Percentiles rank a stretch among this genome's conserved stretches.
Evolutionary conservation across 2,797 vertebrate genomes (phyloP).

Genomic region (Silurus lanzhouensis): DNA sequence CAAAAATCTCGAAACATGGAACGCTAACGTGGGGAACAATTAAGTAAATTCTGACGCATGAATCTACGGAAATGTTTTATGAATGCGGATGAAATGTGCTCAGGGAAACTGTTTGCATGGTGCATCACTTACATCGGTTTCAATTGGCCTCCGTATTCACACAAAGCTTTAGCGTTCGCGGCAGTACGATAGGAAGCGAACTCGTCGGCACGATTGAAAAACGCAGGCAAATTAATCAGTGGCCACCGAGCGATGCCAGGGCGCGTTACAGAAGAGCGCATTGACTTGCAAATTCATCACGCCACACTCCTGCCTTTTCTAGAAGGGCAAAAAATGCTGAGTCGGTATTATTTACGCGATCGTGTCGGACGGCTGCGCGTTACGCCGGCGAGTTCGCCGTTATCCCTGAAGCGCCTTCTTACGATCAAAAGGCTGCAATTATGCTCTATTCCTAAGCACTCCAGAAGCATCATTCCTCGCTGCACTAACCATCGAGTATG

Average conservation of each 20-base stretch:
- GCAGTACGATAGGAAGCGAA: constrained; percentile 71
- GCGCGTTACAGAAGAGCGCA: constrained; percentile 18
- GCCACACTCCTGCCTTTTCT: constrained; percentile 6
- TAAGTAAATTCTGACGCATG: constrained; percentile 59
- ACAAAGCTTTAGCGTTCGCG: constrained; percentile 71
- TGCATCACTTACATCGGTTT: constrained; percentile 44
- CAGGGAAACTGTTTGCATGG: constrained; percentile 63
- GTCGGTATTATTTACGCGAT: background rate
- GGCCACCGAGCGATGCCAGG: constrained; percentile 31
- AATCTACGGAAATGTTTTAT: constrained; percentile 53
- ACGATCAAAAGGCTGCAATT: background rate
- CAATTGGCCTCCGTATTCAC: constrained; percentile 55
- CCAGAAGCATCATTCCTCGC: background rate
- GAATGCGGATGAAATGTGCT: constrained; percentile 55
- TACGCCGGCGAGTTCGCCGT: background rate
- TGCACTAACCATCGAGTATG: background rate
- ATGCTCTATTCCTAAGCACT: background rate
- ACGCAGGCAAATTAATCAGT: constrained; percentile 33
- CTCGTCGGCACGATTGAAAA: constrained; percentile 26
- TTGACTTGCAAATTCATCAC: constrained; percentile 41
- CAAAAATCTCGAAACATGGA: background rate
- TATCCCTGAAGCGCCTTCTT: background rate
- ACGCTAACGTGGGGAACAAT: background rate
- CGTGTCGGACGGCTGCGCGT: background rate
- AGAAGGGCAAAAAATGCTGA: constrained; percentile 4